Evolutionary conservation across 2,797 vertebrate genomes (phyloP).

Genomic region (Chiloscyllium punctatum): DNA sequence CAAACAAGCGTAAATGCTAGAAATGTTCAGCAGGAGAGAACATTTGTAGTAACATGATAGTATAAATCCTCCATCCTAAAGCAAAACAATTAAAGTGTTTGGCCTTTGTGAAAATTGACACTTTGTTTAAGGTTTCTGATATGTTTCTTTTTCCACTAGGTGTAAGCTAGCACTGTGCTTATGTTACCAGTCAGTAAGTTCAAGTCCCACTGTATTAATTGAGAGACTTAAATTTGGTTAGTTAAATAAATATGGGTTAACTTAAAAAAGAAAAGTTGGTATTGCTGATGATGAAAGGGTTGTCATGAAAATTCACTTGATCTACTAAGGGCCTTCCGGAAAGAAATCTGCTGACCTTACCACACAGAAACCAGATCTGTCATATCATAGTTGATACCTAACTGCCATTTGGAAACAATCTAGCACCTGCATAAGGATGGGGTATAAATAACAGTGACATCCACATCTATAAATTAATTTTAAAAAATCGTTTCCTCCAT

Average conservation of each 20-base stretch:
- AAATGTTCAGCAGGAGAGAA: background rate
- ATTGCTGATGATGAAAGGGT: background rate
- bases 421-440: background rate
- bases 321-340: background rate
- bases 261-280: background rate
- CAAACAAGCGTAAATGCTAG: background rate
- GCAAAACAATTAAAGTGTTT: background rate
- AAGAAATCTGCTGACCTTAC: background rate
- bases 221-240: background rate
- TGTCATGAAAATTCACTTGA: background rate
- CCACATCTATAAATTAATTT: background rate
- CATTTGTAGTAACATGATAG: background rate
- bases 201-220: background rate
- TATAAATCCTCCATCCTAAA: background rate
- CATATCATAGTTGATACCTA: background rate
- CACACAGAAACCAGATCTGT: background rate
- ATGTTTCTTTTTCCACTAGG: background rate
- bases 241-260: background rate
- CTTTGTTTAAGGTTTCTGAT: background rate
- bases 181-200: background rate
- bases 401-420: background rate
- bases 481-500: background rate
- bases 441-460: background rate
- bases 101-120: background rate
- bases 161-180: background rate